Evolutionary conservation across 2,888 invertebrate species (phyloP), one percentile per base, ranked within the genome.

Genomic region (Apantesis nais): DNA sequence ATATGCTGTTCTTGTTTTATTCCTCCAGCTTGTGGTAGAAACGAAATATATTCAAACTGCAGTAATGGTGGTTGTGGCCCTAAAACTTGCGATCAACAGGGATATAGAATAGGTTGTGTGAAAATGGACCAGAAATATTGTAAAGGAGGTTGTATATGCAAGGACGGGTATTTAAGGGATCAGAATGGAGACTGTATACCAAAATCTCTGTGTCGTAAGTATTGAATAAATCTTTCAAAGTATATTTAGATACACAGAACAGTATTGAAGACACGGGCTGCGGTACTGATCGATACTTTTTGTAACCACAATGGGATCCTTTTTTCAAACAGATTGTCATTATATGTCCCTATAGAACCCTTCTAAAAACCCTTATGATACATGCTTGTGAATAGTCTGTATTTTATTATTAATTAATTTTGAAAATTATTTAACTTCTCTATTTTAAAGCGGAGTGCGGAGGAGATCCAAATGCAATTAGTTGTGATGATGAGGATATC

Each of bases 151-250:
- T 73, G 70, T 52, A 37, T 73, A 14, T 73, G 73, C 25, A 64
- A 70, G n/a, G 25, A 64, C 1, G 64, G 44, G 7, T 85, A 81
- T 29, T 72, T 80, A 29, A 82, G 77, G 70, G 73, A 78, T 44
- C 41, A 69, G 0, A 60, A 74, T 8, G 85, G 84, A 8, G 55
- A 52, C n/a, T 88, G 87, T 70, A 75, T 87, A 22, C 78, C 77
- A 22, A 63, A 69, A n/a, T 69, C 70, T 1, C 1, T 80, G n/a
- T 85, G 85, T 61, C 78, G 83, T 85, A 73, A 85, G 84, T 84
- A 60, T 62, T 58, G 22, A 55, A 19, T 19, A 34, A 12, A 39
- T 37, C 11, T 25, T 19, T 19, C 19, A 44, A 19, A n/a, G n/a
- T 5, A 19, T 48, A 12, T 16, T 16, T 41, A 0, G 16, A 14